Evolutionary conservation across 1,140 invertebrate genomes (phyloP), one percentile per base, ranked within the genome.

Genomic region (Cyphomyrmex costatus): DNA sequence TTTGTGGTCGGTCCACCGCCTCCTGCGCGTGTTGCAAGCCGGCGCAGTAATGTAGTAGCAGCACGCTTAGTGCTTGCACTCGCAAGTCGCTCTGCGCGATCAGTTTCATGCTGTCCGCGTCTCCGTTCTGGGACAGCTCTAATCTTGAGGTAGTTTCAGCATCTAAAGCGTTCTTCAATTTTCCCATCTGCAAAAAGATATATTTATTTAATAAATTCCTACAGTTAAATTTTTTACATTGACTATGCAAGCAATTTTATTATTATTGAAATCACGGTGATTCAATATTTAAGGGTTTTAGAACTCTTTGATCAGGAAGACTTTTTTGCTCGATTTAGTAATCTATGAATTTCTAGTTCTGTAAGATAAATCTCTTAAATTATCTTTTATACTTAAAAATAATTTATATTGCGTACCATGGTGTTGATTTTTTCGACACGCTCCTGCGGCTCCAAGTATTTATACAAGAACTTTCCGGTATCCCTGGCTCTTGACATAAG

Each of bases 1-100:
- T 36, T 74, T 92, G 87, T 33, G 87, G 71, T 70, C 86, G 88
- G 10, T 96, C 95, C 85, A 95, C 90, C 46, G 94, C 87, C 82
- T 97, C 96, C 77, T 96, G 95, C 24, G 96, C 96, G 86, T 97
- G 96, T 91, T 98, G 97, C 51, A 98, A 94, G 10, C 97, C 97
- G 2, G 97, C 96, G 94, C 98, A 98, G 95, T 98, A 98, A 93
- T 98, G 97, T 86, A 98, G 94, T 96, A 98, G 97, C 46, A 98
- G 95, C 33, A 98, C 96, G 36, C 97, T 97, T 77, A 98, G 93
- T 1, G 97, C 97, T 92, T 98, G 97, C 4, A 97, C 96, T 91
- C 97, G 96, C 86, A 97, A 96, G 92, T 98, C 97, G 33, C 96
- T 97, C 92, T 97, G 96, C 71, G 93, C 95, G 86, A 96, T 96